Conservation (phyloP, 2,888 invertebrate genomes). For the Eulithis prunata region DNA sequence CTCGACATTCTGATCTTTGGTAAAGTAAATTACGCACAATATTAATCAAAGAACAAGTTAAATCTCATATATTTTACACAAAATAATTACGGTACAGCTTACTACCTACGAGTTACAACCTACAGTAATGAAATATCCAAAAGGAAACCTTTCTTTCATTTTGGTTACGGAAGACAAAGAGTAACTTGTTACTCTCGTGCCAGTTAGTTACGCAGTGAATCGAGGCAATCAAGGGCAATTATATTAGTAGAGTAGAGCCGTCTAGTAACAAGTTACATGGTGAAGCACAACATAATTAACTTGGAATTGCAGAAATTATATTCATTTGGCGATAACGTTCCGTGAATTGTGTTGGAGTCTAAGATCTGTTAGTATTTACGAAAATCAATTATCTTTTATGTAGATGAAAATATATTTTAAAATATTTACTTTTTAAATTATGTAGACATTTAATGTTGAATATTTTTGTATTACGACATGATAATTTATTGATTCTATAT, state of each 20-base stretch:
- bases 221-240: conserved; percentile 19
- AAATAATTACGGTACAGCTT: too few species aligned
- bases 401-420: conserved; percentile 1
- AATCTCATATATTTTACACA: too few species aligned
- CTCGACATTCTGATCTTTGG: not conserved
- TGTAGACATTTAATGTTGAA: conserved; percentile 7
- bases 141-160: not conserved
- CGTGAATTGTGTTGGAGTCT: conserved; percentile 7
- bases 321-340: not conserved
- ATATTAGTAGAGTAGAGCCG: conserved; percentile 42
- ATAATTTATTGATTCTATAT: conserved; percentile 1
- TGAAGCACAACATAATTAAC: conserved; percentile 4
- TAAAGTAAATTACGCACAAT: too few species aligned
- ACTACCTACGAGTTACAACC: too few species aligned
- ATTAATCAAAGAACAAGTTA: too few species aligned
- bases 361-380: conserved; percentile 11
- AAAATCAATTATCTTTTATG: not conserved
- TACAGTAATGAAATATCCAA: too few species aligned
- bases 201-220: not conserved
- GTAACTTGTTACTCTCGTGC: not conserved
- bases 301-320: conserved; percentile 2
- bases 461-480: conserved; percentile 1
- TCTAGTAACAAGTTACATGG: conserved; percentile 36
- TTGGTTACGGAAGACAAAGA: not conserved
- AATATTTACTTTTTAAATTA: conserved; percentile 1